These are phyloP conservation scores for Scopus umbretta DNA, from an alignment of 2,113 vertebrate species.

Conservation along the genomic window DNA sequence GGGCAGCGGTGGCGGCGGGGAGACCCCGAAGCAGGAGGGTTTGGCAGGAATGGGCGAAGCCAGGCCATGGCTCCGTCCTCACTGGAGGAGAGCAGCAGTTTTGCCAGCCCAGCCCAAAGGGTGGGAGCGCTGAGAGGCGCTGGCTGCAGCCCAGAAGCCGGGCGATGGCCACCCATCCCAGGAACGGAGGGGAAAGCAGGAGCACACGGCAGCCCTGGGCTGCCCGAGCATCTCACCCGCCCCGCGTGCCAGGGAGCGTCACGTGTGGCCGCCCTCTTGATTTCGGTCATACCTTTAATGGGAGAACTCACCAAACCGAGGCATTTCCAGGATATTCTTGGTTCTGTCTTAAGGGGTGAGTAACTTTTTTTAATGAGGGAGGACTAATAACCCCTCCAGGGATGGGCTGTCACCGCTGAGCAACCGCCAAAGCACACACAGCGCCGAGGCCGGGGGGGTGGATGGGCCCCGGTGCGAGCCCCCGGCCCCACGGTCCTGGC, in stretches of 20 bases:
- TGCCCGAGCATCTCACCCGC: neutral
- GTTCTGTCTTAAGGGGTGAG: conserved; percentile 16
- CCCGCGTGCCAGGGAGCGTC: neutral
- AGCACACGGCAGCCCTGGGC: fast-evolving
- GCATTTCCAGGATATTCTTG: conserved; percentile 63
- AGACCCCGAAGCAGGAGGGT: neutral
- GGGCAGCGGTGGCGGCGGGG: fast-evolving
- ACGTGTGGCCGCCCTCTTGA: neutral
- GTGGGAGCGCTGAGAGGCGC: neutral
- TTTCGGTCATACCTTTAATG: neutral
- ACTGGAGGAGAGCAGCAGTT: fast-evolving
- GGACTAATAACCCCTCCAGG: conserved; percentile 2
- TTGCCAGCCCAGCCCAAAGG: neutral
- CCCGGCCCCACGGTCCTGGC: fast-evolving
- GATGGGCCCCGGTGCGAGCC: neutral
- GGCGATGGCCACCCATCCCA: neutral
- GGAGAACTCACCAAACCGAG: neutral
- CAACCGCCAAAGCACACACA: neutral
- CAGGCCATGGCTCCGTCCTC: fast-evolving
- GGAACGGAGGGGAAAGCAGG: neutral
- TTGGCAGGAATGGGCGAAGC: neutral
- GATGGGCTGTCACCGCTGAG: conserved; percentile 15
- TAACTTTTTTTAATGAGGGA: conserved; percentile 22
- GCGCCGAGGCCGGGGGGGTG: neutral
- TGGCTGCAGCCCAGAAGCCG: neutral